Conservation (phyloP, 1,140 invertebrate species). For the Chrysomallon squamiferum region DNA sequence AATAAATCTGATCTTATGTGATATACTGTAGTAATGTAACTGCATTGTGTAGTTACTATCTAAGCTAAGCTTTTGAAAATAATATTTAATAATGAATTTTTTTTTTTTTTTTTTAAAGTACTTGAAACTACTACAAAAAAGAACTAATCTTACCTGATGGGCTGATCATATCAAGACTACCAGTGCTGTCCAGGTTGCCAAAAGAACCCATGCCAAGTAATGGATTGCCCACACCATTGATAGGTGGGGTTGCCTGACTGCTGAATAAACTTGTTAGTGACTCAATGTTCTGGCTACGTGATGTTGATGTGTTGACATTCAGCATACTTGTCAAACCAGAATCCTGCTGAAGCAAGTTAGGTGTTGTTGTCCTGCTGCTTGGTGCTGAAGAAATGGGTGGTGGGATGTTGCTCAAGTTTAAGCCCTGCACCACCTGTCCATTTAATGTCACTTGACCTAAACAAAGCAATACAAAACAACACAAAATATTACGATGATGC, state of each 20-base stretch:
- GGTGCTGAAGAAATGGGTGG: slow-evolving; percentile 28
- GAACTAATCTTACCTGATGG: slow-evolving; percentile 11
- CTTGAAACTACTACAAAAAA: too few species aligned
- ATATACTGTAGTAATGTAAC: too few species aligned
- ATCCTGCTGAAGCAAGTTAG: slow-evolving; percentile 17
- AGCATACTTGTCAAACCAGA: slow-evolving; percentile 13
- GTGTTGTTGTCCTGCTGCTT: slow-evolving; percentile 18
- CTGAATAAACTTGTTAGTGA: slow-evolving; percentile 30
- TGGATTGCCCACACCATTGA: slow-evolving; percentile 13
- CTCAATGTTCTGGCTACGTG: slow-evolving; percentile 25
- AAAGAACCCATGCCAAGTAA: slow-evolving; percentile 14
- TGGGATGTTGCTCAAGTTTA: slow-evolving; percentile 34
- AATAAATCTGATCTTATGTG: too few species aligned
- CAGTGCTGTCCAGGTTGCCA: slow-evolving; percentile 15
- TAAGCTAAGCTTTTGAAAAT: too few species aligned
- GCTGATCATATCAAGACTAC: slow-evolving; percentile 14
- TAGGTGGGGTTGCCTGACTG: slow-evolving; percentile 15
- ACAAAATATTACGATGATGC: slow-evolving; percentile 77
- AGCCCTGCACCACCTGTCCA: slow-evolving; percentile 44
- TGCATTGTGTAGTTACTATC: too few species aligned
- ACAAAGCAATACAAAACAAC: slow-evolving; percentile 34
- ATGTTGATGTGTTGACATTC: slow-evolving; percentile 18
- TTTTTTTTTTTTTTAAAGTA: too few species aligned
- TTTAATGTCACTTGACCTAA: slow-evolving; percentile 53
- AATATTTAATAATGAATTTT: too few species aligned